phyloP scores from a whole-genome alignment of 1,140 invertebrate species.

The Nebria ingens region DNA sequence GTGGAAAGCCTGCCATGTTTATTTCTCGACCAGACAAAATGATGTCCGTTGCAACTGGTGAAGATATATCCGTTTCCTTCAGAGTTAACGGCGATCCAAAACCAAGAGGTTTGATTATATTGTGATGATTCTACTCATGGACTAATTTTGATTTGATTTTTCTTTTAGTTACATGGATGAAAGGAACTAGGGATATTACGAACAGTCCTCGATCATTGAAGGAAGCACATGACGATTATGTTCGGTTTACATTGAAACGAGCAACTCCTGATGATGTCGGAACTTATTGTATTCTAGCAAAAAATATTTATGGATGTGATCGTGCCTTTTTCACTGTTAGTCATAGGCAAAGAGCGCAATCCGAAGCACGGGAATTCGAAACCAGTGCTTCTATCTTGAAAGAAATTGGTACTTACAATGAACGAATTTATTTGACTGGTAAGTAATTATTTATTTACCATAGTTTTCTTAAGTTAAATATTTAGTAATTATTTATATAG shows the following conservation, averaged over 20 bases:
- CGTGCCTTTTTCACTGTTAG: constrained; percentile 73
- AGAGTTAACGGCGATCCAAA: constrained; percentile 68
- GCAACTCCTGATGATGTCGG: constrained; percentile 78
- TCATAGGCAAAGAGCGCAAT: constrained; percentile 55
- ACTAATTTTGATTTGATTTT: constrained; percentile 7
- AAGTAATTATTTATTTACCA: constrained; percentile 29
- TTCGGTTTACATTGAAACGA: constrained; percentile 78
- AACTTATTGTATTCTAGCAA: constrained; percentile 86
- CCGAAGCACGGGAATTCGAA: constrained; percentile 48
- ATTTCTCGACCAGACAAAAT: constrained; percentile 63
- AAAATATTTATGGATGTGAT: constrained; percentile 81
- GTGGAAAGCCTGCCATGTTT: constrained; percentile 67
- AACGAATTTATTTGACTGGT: constrained; percentile 50
- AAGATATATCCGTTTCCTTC: constrained; percentile 71
- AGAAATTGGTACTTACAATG: constrained; percentile 35
- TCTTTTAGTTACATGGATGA: constrained; percentile 68
- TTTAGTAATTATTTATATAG: too few relatives aligned
- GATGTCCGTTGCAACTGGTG: constrained; percentile 59
- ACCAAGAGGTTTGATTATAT: constrained; percentile 54
- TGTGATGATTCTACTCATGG: background rate
- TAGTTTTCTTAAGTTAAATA: too few relatives aligned
- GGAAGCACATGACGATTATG: constrained; percentile 73
- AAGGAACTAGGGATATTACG: constrained; percentile 73
- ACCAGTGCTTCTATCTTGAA: constrained; percentile 29
- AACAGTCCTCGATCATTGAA: constrained; percentile 63